Percentiles rank a stretch among this genome's conserved stretches.
These are phyloP conservation scores for Shinisaurus crocodilurus DNA, from an alignment of 2,113 vertebrate species.

Conservation along the genomic window DNA sequence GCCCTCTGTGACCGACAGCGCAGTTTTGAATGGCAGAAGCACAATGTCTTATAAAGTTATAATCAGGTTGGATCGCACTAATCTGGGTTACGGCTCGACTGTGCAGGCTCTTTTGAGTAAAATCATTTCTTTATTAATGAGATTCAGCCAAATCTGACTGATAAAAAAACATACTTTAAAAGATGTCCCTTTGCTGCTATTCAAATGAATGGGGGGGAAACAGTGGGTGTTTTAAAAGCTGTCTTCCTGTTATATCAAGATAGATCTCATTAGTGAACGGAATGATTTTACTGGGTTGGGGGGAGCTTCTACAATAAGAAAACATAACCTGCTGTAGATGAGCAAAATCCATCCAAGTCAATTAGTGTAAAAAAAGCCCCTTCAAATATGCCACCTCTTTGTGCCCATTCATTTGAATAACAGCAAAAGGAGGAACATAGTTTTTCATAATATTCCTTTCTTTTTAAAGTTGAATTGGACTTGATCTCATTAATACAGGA, in stretches of 20 bases:
- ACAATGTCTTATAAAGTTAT: constrained; percentile 70
- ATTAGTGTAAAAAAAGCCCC: constrained; percentile 59
- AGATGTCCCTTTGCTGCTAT: constrained; percentile 81
- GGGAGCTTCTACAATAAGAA: constrained; percentile 80
- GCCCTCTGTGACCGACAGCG: neutral
- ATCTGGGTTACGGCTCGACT: constrained; percentile 78
- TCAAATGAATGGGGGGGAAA: constrained; percentile 80
- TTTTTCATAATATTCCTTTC: constrained; percentile 46
- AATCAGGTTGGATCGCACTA: constrained; percentile 72
- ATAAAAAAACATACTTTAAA: constrained; percentile 82
- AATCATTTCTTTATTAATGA: constrained; percentile 83
- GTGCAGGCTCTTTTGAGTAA: constrained; percentile 79
- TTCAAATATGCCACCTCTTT: constrained; percentile 65
- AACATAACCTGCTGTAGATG: constrained; percentile 79
- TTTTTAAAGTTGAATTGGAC: constrained; percentile 69
- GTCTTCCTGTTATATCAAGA: constrained; percentile 79
- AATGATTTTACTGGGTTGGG: constrained; percentile 74
- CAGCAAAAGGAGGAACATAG: constrained; percentile 60
- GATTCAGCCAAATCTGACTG: constrained; percentile 77
- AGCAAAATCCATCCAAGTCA: constrained; percentile 80
- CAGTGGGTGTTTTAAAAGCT: constrained; percentile 85
- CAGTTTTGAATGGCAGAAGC: constrained; percentile 45
- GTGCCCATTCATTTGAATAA: constrained; percentile 72
- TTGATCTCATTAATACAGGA: constrained; percentile 73
- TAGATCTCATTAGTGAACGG: constrained; percentile 84